A percentile compares a stretch with the other conserved stretches of the same genome.
phyloP scores from a whole-genome alignment of 2,113 vertebrate species.

The Hemichromis elongatus region DNA sequence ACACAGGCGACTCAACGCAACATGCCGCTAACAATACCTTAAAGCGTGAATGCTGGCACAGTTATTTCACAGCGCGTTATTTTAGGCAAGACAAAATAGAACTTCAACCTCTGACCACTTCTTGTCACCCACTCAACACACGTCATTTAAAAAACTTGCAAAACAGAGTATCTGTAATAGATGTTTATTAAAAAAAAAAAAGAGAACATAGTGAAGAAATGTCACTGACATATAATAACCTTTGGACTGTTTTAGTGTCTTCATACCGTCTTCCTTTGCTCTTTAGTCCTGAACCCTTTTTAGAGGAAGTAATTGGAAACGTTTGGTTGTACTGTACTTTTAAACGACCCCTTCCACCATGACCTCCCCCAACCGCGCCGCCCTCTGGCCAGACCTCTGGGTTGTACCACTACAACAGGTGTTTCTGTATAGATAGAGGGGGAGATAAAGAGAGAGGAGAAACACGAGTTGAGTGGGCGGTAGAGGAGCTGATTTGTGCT shows the following conservation, averaged over 20 bases:
- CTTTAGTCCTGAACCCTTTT: conserved; percentile 18
- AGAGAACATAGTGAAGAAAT: neutral
- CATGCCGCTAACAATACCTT: neutral
- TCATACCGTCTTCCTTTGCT: neutral
- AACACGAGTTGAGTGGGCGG: conserved; percentile 32
- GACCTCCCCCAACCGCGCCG: neutral
- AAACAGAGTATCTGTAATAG: neutral
- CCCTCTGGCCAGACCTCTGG: neutral
- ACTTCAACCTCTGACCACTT: neutral
- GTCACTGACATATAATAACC: neutral
- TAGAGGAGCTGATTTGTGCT: conserved; percentile 52
- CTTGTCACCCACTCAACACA: neutral
- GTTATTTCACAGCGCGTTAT: conserved; percentile 20
- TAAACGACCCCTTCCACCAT: neutral
- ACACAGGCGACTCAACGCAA: conserved; percentile 9
- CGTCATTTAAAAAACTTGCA: neutral
- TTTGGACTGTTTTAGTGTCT: neutral
- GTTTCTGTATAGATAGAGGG: conserved; percentile 51
- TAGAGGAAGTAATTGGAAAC: conserved; percentile 42
- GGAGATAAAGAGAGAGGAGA: conserved; percentile 2
- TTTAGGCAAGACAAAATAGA: neutral
- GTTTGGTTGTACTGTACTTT: neutral
- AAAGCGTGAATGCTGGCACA: neutral
- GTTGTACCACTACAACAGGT: conserved; percentile 61
- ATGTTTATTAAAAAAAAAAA: neutral